Evolutionary conservation across 2,888 invertebrate species (phyloP).

Genomic region (Diachrysia chrysitis): DNA sequence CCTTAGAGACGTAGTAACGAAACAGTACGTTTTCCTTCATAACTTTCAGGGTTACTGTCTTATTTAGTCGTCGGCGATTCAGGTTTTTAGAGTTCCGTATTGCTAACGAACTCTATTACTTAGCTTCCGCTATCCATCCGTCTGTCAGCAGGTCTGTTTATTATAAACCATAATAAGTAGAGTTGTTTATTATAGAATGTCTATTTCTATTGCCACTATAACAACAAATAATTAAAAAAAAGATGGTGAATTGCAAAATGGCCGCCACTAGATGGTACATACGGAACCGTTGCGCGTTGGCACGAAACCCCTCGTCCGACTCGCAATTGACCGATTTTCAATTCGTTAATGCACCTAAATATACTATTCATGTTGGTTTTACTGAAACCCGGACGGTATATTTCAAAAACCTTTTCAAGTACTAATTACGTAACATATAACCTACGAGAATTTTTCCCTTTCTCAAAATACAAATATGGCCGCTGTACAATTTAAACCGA

Average conservation of each 20-base stretch:
- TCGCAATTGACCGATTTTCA: slow-evolving; percentile 23
- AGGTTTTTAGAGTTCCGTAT: slow-evolving; percentile 4
- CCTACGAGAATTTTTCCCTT: slow-evolving; percentile 34
- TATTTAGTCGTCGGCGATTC: slow-evolving; percentile 39
- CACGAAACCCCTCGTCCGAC: no score
- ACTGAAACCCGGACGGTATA: slow-evolving; percentile 35
- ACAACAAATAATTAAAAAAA: no score
- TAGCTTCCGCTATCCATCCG: no score
- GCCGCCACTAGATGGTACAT: no score
- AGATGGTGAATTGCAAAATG: background rate
- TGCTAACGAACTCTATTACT: no score
- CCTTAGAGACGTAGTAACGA: slow-evolving; percentile 17
- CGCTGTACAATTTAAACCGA: slow-evolving; percentile 28
- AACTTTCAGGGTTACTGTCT: slow-evolving; percentile 33
- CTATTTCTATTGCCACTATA: no score
- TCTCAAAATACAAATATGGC: slow-evolving; percentile 43
- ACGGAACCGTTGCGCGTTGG: no score
- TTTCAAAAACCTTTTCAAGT: slow-evolving; percentile 46
- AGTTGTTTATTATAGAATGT: no score
- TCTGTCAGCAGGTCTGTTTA: no score
- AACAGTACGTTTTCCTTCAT: slow-evolving; percentile 23
- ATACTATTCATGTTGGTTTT: slow-evolving; percentile 39
- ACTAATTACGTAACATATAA: slow-evolving; percentile 42
- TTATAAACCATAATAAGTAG: no score
- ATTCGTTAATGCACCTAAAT: slow-evolving; percentile 45